These are phyloP conservation scores for Gallirallus australis DNA, from an alignment of 2,797 vertebrate genomes.

Conservation along the genomic window DNA sequence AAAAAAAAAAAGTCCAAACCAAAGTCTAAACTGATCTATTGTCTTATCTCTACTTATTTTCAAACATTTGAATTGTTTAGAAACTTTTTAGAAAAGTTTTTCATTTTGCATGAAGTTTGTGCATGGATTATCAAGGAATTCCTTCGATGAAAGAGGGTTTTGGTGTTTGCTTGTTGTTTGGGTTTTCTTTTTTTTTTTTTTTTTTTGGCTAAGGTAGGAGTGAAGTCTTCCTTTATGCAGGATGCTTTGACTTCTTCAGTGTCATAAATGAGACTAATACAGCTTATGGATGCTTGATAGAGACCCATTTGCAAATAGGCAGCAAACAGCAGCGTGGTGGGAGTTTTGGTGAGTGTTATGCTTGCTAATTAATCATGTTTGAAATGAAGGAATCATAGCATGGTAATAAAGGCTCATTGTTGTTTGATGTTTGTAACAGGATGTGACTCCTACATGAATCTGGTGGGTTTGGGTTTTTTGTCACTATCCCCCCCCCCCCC, in stretches of 20 bases:
- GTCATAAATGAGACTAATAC: slow-evolving; percentile 45
- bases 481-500: neutral
- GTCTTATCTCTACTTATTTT: neutral
- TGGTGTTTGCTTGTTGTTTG: neutral
- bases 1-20: neutral
- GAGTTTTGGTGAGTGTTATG: slow-evolving; percentile 77
- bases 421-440: slow-evolving; percentile 77
- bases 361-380: slow-evolving; percentile 78
- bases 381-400: slow-evolving; percentile 76
- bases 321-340: slow-evolving; percentile 67
- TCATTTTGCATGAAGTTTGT: slow-evolving; percentile 30
- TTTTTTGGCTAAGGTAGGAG: slow-evolving; percentile 29
- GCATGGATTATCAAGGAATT: slow-evolving; percentile 2
- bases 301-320: slow-evolving; percentile 63
- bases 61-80: neutral
- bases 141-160: neutral
- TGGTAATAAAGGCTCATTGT: slow-evolving; percentile 76
- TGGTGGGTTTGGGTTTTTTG: slow-evolving; percentile 38
- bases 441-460: slow-evolving; percentile 66
- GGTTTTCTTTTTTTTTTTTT: neutral
- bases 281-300: slow-evolving; percentile 62
- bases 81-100: neutral
- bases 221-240: slow-evolving; percentile 45
- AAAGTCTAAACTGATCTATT: neutral
- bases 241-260: slow-evolving; percentile 35